Conservation (phyloP, 2,888 invertebrate species). For the Cosmia trapezina region DNA sequence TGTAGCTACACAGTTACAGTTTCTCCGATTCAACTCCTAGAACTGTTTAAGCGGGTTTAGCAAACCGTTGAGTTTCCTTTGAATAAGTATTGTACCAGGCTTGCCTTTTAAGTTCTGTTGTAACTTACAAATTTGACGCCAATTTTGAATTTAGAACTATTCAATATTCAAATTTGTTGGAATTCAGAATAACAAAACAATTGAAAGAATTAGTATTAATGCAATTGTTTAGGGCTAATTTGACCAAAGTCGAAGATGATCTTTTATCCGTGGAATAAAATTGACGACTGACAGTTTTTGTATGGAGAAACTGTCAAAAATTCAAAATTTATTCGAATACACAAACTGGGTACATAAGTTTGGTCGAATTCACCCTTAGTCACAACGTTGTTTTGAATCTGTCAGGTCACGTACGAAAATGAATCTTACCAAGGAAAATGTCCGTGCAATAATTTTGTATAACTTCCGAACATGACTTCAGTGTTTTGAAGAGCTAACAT, state of each 20-base stretch:
- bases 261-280: no score
- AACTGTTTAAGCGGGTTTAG: neutral
- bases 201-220: neutral
- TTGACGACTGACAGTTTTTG: no score
- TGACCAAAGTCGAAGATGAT: no score
- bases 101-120: no score
- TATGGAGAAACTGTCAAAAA: no score
- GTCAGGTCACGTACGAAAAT: neutral
- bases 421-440: neutral
- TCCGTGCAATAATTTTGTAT: neutral
- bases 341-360: no score
- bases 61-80: slow-evolving; percentile 6
- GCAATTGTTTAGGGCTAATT: neutral
- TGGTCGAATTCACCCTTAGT: neutral
- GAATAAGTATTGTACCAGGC: neutral
- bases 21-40: neutral
- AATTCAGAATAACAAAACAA: neutral
- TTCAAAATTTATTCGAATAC: no score
- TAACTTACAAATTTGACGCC: neutral
- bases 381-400: neutral
- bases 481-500: neutral
- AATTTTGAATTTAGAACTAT: neutral
- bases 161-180: neutral
- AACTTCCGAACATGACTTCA: neutral
- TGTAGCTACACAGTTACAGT: slow-evolving; percentile 3